Evolutionary conservation across 2,888 invertebrate genomes (phyloP), one percentile per base, ranked within the genome.

Genomic region (Pterostichus madidus): DNA sequence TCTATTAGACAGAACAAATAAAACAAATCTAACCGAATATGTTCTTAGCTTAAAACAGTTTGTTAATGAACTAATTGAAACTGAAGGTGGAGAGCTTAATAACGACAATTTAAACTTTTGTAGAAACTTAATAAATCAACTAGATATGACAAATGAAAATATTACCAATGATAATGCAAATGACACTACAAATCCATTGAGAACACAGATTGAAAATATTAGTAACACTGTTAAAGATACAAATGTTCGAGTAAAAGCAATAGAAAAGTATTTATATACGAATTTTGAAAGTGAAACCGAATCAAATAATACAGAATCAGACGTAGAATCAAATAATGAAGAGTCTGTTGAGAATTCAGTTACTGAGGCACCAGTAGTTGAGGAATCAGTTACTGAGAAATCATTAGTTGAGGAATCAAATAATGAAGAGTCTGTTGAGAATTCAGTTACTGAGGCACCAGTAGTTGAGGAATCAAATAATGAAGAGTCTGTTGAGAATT

Each of bases 11-110:
- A 52, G 52, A 52, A 8, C 10, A 52, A 52, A 52, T 52, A 13
- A 13, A 52, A 52, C n/a, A 52, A 52, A 52, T 52, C n/a, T 52
- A 52, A 52, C 52, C 11, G 52, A 46, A 46, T 46, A 46, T 46
- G 46, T 46, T 46, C 46, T 52, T 13, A 52, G n/a, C 13, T 46
- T 46, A 11, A 52, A 13, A n/a, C 52, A 52, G 52, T 5, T 13
- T 52, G 52, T 52, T 13, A 52, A 52, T n/a, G 52, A 52, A 52
- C 13, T 52, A 52, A 52, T n/a, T 13, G 52, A 52, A 11, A 46
- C 46, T 52, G 52, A 52, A 10, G 13, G n/a, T 52, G 10, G 52
- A 52, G 13, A 46, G 11, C 46, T 46, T 46, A 46, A 11, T 46
- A 11, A 46, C 11, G 46, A 46, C 46, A 46, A 46, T 46, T 46